Evolutionary conservation across 1,140 invertebrate genomes (phyloP).

Genomic region (Papilio polytes): DNA sequence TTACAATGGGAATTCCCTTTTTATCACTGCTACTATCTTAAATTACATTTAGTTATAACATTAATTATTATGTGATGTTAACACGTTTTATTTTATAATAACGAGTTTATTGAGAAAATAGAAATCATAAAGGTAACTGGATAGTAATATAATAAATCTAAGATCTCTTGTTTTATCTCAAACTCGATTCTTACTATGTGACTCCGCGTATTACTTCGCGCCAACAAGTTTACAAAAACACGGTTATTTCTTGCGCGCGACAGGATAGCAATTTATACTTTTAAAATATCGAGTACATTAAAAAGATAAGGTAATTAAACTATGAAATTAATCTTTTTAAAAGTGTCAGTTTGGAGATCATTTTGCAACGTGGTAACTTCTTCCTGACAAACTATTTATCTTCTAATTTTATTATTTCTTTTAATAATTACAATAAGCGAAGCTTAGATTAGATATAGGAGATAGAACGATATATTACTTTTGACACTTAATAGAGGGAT

Average conservation of each 20-base stretch:
- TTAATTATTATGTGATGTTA: background rate
- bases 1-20: background rate
- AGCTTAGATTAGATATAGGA: too few species aligned
- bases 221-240: slow-evolving; percentile 40
- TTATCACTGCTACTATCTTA: background rate
- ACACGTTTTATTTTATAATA: slow-evolving; percentile 3
- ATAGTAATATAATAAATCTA: slow-evolving; percentile 19
- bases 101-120: background rate
- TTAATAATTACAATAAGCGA: too few species aligned
- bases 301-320: slow-evolving; percentile 3
- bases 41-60: background rate
- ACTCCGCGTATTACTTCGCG: slow-evolving; percentile 35
- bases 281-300: slow-evolving; percentile 19
- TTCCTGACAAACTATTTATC: too few species aligned
- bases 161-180: slow-evolving; percentile 31
- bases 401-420: too few species aligned
- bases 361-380: background rate
- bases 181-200: slow-evolving; percentile 32
- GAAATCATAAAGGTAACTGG: slow-evolving; percentile 1
- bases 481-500: too few species aligned
- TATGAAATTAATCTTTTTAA: background rate
- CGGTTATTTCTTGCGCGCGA: slow-evolving; percentile 34
- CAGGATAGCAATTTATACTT: slow-evolving; percentile 22
- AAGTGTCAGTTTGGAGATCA: background rate
- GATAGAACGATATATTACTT: too few species aligned